Conservation (phyloP, 2,113 vertebrate genomes). For the Heterotilapia buettikoferi region DNA sequence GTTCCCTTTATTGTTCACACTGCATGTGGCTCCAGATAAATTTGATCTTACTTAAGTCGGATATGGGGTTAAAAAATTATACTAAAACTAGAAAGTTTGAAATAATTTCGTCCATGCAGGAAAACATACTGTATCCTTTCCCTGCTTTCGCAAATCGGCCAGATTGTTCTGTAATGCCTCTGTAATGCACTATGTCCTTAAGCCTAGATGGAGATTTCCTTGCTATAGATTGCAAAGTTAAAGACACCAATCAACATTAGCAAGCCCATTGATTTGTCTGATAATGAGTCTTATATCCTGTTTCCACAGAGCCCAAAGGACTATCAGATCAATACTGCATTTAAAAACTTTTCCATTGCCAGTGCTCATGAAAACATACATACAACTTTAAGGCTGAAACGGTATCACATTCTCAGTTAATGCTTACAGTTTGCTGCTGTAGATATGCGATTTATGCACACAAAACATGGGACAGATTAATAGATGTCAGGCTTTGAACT, state of each 20-base stretch:
- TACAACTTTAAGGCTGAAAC: not conserved
- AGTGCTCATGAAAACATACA: not conserved
- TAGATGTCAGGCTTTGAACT: not conserved
- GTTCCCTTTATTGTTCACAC: not conserved
- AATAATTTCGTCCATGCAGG: not conserved
- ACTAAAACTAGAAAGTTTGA: not conserved
- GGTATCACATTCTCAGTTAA: not conserved
- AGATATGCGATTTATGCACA: not conserved
- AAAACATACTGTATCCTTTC: not conserved
- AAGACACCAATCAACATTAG: constrained; percentile 49
- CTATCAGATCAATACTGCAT: constrained; percentile 28
- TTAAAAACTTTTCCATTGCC: constrained; percentile 15
- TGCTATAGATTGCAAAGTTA: constrained; percentile 44
- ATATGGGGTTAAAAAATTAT: not conserved
- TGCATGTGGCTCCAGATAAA: not conserved
- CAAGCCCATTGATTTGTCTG: constrained; percentile 39
- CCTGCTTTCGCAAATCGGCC: not conserved
- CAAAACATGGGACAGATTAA: not conserved
- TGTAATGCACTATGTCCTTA: not conserved
- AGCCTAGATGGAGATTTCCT: constrained; percentile 18
- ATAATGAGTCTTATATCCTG: constrained; percentile 44
- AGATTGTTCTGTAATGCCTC: constrained; percentile 10
- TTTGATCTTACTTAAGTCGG: not conserved
- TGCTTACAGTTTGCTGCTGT: not conserved
- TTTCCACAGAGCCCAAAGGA: constrained; percentile 19